Evolutionary conservation across 2,888 invertebrate species (phyloP), one percentile per base, ranked within the genome.

Genomic region (Acleris laterana): DNA sequence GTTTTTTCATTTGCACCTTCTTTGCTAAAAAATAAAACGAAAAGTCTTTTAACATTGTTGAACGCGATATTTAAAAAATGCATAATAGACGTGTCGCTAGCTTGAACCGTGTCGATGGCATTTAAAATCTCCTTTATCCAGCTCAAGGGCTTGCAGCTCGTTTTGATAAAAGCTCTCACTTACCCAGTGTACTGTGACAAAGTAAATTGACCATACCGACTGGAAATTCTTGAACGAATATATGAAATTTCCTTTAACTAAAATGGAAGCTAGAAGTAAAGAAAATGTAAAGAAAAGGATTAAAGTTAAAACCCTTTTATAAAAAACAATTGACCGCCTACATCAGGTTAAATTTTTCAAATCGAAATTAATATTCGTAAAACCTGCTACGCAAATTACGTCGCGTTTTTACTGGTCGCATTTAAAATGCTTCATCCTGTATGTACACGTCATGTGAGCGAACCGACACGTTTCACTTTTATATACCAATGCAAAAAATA

Each of bases 391-490:
- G 32, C 46, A 13, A 16, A 20, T 32, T 32, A n/a, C 13, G 4
- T 38, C 9, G 13, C 13, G 0, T 11, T 38, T 38, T 13, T 38
- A 38, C 13, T 13, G 13, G 13, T 38, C 4, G 38, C 38, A 38
- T 38, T 38, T 38, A 4, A 38, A 13, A 38, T 38, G 38, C 38
- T 38, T 38, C 38, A 38, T 38, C 13, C 38, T 38, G 38, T 38
- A 38, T 6, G 25, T 25, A 2, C 48, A 51, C 48, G 46, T 66
- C 28, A 46, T 53, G 25, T n/a, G 56, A 28, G 19, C 56, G 46
- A 52, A 61, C 56, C 22, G 19, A 50, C 63, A 68, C 59, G 63
- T 59, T 55, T 55, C 59, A 60, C 55, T 68, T 68, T 68, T 68
- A 63, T 64, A 32, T 22, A 48, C 59, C 46, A 32, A 60, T 60